These are phyloP conservation scores for Erpornis zantholeuca DNA, from an alignment of 2,113 vertebrate genomes.

Conservation along the genomic window DNA sequence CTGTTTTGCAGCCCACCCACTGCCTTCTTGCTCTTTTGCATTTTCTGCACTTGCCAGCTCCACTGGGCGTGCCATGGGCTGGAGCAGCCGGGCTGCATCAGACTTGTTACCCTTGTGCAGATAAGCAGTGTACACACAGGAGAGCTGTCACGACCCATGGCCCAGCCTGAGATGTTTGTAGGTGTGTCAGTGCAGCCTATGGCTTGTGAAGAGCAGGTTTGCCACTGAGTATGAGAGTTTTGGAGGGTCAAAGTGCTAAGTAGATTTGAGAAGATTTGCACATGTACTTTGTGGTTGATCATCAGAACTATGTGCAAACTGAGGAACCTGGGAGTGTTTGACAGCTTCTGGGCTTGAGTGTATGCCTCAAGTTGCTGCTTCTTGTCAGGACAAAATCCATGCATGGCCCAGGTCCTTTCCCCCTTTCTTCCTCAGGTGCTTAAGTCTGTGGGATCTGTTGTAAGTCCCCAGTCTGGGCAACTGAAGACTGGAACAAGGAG, in stretches of 20 bases:
- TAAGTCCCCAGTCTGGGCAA: not conserved
- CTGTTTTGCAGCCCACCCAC: not conserved
- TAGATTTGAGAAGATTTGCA: not conserved
- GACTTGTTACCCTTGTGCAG: not conserved
- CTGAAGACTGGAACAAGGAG: not conserved
- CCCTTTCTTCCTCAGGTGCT: not conserved
- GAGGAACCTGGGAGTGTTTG: not conserved
- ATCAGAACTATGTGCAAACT: not conserved
- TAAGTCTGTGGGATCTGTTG: not conserved
- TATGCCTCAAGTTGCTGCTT: not conserved
- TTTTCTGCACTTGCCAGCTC: not conserved
- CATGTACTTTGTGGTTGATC: not conserved
- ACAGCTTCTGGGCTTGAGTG: not conserved
- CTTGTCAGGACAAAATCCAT: not conserved
- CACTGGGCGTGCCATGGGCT: accelerated
- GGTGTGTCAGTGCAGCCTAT: not conserved
- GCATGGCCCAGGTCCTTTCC: not conserved
- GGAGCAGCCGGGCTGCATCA: not conserved
- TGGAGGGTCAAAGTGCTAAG: not conserved
- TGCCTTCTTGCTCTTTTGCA: not conserved
- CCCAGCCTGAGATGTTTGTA: not conserved
- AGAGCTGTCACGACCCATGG: not conserved
- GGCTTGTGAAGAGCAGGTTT: not conserved
- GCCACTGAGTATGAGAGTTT: not conserved
- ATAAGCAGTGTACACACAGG: not conserved